Evolutionary conservation across 2,113 vertebrate genomes (phyloP).

Genomic region (Clupea harengus): DNA sequence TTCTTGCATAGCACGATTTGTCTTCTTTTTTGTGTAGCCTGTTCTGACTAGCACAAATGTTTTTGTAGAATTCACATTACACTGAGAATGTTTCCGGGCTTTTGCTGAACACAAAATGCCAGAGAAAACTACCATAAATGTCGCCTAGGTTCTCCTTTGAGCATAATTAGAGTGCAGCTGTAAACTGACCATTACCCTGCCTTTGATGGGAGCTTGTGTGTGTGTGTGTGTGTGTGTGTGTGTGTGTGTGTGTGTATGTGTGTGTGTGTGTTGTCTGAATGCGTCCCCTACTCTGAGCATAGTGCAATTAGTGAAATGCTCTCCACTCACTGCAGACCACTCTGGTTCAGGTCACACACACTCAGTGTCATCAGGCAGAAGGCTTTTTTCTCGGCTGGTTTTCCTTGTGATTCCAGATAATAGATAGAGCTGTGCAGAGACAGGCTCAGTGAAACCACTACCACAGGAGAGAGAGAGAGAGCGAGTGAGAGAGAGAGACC

Average conservation of each 20-base stretch:
- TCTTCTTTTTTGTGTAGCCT: background rate
- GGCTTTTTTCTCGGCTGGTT: background rate
- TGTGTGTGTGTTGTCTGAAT: constrained; percentile 30
- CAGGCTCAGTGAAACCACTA: background rate
- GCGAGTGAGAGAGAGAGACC: background rate
- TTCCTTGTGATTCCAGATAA: background rate
- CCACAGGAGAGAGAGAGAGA: background rate
- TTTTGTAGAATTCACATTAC: background rate
- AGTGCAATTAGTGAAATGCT: constrained; percentile 35
- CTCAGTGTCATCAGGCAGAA: background rate
- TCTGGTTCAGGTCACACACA: constrained; percentile 3
- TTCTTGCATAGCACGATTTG: background rate
- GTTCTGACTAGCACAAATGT: background rate
- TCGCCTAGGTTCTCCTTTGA: background rate
- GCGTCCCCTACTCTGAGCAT: constrained; percentile 29
- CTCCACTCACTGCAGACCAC: constrained; percentile 30
- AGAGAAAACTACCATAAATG: background rate
- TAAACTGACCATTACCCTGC: background rate
- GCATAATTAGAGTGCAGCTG: background rate
- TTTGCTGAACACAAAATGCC: background rate
- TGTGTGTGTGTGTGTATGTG: background rate
- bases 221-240: background rate
- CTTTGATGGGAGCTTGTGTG: background rate
- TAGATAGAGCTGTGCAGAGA: background rate
- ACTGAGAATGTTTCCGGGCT: background rate